Base-by-base conservation (phyloP, 1,140 invertebrate genomes). In the Anastrepha ludens region DNA sequence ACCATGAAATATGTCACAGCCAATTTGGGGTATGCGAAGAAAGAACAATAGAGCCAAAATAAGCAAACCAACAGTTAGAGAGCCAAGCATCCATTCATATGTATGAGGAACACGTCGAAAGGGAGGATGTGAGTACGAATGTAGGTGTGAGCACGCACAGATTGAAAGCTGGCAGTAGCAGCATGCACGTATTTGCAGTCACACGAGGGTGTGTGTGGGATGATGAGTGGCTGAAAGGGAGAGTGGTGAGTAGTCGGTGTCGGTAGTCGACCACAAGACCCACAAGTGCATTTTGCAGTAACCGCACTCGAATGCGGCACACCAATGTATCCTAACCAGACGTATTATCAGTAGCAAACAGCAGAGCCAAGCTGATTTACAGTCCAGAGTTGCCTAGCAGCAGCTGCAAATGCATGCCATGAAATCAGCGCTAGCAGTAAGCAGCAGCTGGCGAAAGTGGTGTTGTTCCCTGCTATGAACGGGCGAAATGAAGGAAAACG, bases 271-370 rank as follows among this genome's bases (percentile, higher is more conserved):
- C 70, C 8, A n/a, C n/a, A 62, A 74, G 47, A 81, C 70, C 15
- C 15, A 50, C 47, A 78, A 78, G 44, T 81, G 74, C 74, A 81
- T 81, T 47, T 81, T 81, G 74, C 47, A 50, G n/a, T 3, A 81
- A 81, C 74, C 74, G n/a, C 74, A 81, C 74, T 58, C 74, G 47
- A 17, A 81, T 81, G 74, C 47, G 74, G 74, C 29, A n/a, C 47
- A 55, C 74, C 74, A 81, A 50, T n/a, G 15, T 15, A 15, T n/a
- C 7, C 5, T 41, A 81, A n/a, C 47, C 41, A 81, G 47, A n/a
- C n/a, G 47, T 39, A 81, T 55, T 81, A 29, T 20, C 74, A 81
- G 74, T 47, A 58, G 47, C 3, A 55, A 55, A 55, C 74, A 58
- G 47, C 50, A 47, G 47, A 44, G 47, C 74, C 41, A 55, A 81